Evolutionary conservation across 2,113 vertebrate species (phyloP).

Genomic region (Rattus rattus): DNA sequence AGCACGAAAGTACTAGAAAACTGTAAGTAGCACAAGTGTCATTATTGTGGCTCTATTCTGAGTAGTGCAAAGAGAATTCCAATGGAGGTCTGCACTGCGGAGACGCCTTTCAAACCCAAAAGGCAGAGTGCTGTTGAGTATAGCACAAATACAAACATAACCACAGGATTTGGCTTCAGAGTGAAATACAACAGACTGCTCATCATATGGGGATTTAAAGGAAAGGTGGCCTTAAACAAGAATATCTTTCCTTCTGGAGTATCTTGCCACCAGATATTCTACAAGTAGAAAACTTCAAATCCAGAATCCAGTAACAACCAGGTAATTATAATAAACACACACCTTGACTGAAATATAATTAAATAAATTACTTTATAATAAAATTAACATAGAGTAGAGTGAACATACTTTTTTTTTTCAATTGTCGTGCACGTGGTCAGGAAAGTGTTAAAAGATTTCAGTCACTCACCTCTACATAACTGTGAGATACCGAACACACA

Average conservation of each 20-base stretch:
- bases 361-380: constrained; percentile 26
- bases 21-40: background rate
- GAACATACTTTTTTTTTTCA: background rate
- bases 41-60: background rate
- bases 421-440: background rate
- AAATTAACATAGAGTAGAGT: constrained; percentile 25
- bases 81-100: background rate
- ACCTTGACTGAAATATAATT: background rate
- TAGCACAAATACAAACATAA: constrained; percentile 49
- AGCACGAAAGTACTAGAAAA: background rate
- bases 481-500: background rate
- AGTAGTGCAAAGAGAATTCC: background rate
- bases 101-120: background rate
- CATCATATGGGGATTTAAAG: constrained; percentile 55
- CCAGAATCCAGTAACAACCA: background rate
- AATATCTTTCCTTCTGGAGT: constrained; percentile 55
- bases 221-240: constrained; percentile 51
- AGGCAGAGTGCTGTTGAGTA: background rate
- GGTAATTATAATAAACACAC: constrained; percentile 1
- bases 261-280: constrained; percentile 27
- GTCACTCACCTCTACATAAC: background rate
- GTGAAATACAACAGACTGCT: constrained; percentile 41
- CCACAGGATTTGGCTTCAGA: background rate
- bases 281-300: background rate
- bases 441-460: background rate